phyloP scores from a whole-genome alignment of 2,888 invertebrate genomes.

The Ariolimax columbianus region DNA sequence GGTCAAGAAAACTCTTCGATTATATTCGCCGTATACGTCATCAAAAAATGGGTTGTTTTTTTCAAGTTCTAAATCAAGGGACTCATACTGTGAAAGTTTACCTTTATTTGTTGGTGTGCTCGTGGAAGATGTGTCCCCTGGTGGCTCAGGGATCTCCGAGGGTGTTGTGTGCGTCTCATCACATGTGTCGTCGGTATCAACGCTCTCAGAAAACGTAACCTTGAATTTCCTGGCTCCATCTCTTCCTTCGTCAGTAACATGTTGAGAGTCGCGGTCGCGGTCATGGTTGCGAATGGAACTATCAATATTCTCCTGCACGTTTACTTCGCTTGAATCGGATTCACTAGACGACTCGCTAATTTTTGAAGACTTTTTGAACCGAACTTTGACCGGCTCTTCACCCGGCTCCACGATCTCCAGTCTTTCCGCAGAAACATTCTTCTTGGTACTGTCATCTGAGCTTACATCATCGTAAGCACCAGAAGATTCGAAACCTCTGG shows the following conservation, averaged over 20 bases:
- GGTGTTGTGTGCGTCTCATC: background rate
- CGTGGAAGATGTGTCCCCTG: background rate
- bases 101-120: constrained; percentile 6
- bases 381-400: background rate
- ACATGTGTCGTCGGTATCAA: background rate
- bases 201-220: background rate
- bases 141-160: too few species aligned
- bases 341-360: background rate
- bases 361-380: background rate
- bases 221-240: background rate
- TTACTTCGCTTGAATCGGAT: background rate
- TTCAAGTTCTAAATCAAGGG: constrained; percentile 50
- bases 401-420: background rate
- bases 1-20: constrained; percentile 27
- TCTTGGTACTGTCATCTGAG: background rate
- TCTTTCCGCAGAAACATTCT: background rate
- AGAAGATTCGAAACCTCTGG: background rate
- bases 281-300: too few species aligned
- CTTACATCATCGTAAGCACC: constrained; percentile 7
- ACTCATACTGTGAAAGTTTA: constrained; percentile 48
- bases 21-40: constrained; percentile 42
- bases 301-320: background rate
- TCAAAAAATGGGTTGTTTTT: constrained; percentile 43
- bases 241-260: background rate
- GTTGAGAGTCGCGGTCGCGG: too few species aligned